These are phyloP conservation scores for Horisme vitalbata DNA, from an alignment of 2,888 invertebrate species.

Conservation along the genomic window DNA sequence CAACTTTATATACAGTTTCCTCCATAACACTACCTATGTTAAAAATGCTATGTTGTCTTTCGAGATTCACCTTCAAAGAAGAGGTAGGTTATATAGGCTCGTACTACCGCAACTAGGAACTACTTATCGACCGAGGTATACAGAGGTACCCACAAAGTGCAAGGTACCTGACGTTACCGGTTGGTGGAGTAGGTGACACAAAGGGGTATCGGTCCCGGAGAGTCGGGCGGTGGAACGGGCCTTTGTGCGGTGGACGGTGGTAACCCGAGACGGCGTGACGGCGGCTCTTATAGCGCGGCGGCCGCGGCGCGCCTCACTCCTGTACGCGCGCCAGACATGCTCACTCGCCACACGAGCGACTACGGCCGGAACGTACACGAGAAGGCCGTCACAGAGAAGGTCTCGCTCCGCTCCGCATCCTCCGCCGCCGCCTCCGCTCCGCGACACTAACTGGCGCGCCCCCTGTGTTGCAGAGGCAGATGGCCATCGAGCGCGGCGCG, in stretches of 20 bases:
- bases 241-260: constrained; percentile 5
- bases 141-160: too few relatives aligned
- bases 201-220: too few relatives aligned
- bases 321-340: constrained; percentile 41
- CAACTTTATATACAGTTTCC: too few relatives aligned
- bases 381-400: constrained; percentile 61
- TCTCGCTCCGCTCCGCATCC: too few relatives aligned
- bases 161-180: too few relatives aligned
- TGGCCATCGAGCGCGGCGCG: constrained; percentile 47
- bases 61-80: constrained; percentile 34
- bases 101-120: too few relatives aligned
- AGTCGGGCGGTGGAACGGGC: neutral
- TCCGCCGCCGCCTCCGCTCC: neutral
- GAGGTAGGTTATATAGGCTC: too few relatives aligned
- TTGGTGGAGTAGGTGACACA: too few relatives aligned
- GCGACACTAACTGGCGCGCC: neutral
- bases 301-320: constrained; percentile 25
- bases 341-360: constrained; percentile 55
- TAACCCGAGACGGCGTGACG: constrained; percentile 20
- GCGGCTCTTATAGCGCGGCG: constrained; percentile 17
- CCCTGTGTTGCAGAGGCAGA: constrained; percentile 57
- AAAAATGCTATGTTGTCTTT: constrained; percentile 47
- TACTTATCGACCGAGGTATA: too few relatives aligned
- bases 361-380: constrained; percentile 59
- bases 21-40: neutral